A percentile compares a stretch with the other conserved stretches of the same genome.
These are phyloP conservation scores for Tragelaphus strepsiceros DNA, from an alignment of 2,113 vertebrate species.

Conservation along the genomic window DNA sequence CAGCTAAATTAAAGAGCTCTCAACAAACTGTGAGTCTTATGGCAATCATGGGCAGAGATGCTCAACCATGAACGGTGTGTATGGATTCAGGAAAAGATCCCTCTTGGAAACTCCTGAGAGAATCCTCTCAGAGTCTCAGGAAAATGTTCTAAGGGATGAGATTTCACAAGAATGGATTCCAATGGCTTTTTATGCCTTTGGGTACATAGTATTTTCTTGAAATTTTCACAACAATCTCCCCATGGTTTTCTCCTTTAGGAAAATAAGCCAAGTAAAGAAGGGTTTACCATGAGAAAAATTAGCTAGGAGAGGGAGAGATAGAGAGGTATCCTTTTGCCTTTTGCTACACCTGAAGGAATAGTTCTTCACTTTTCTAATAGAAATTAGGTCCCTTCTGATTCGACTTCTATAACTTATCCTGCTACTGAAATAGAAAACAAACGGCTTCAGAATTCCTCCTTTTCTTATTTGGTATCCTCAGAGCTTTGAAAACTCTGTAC, in stretches of 20 bases:
- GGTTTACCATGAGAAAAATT: background rate
- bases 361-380: background rate
- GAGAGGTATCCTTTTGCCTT: background rate
- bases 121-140: background rate
- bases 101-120: background rate
- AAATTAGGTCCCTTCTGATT: background rate
- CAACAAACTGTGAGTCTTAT: fast-evolving
- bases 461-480: background rate
- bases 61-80: fast-evolving
- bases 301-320: background rate
- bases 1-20: background rate
- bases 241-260: background rate
- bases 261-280: background rate
- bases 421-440: background rate
- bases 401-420: background rate
- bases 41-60: background rate
- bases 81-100: background rate
- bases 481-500: background rate
- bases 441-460: background rate
- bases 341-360: background rate
- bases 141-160: background rate
- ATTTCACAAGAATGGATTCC: background rate
- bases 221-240: background rate
- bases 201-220: background rate
- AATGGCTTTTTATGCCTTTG: background rate